phyloP scores from a whole-genome alignment of 2,888 invertebrate species.

The Ormyrus labotus region DNA sequence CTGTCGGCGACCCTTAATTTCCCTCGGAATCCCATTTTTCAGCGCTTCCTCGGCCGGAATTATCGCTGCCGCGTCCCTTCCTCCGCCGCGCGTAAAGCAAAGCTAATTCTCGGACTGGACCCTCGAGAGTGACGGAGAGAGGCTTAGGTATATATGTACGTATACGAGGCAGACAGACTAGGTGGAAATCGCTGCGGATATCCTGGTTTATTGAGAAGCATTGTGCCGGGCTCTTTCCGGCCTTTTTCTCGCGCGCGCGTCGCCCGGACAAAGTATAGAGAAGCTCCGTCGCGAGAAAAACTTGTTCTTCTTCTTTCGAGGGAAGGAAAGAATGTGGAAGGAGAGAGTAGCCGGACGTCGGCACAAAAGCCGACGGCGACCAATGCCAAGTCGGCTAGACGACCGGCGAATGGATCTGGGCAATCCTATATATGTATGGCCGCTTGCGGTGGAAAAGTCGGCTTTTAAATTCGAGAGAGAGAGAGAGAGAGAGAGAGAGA shows the following conservation, averaged over 20 bases:
- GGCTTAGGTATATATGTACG: neutral
- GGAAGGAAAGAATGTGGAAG: neutral
- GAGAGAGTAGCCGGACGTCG: constrained; percentile 59
- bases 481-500: too few species aligned
- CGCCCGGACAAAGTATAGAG: too few species aligned
- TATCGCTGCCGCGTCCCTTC: constrained; percentile 1
- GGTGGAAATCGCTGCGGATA: constrained; percentile 56
- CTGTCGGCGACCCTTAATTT: constrained; percentile 9
- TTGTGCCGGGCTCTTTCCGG: constrained; percentile 61
- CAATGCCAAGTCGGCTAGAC: constrained; percentile 59
- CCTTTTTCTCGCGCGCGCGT: constrained; percentile 24
- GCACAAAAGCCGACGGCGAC: constrained; percentile 60
- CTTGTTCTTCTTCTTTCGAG: constrained; percentile 13
- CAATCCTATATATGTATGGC: neutral
- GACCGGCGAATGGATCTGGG: neutral
- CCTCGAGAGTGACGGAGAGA: neutral
- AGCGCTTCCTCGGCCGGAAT: constrained; percentile 1
- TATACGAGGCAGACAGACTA: neutral
- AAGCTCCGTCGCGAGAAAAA: neutral
- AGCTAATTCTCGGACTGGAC: constrained; percentile 14
- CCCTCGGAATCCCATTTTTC: constrained; percentile 37
- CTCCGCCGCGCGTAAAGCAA: neutral
- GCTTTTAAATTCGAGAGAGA: too few species aligned
- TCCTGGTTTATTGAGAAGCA: constrained; percentile 62
- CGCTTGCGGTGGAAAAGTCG: too few species aligned